Conservation (phyloP, 2,888 invertebrate genomes). For the Julus scanicus region DNA sequence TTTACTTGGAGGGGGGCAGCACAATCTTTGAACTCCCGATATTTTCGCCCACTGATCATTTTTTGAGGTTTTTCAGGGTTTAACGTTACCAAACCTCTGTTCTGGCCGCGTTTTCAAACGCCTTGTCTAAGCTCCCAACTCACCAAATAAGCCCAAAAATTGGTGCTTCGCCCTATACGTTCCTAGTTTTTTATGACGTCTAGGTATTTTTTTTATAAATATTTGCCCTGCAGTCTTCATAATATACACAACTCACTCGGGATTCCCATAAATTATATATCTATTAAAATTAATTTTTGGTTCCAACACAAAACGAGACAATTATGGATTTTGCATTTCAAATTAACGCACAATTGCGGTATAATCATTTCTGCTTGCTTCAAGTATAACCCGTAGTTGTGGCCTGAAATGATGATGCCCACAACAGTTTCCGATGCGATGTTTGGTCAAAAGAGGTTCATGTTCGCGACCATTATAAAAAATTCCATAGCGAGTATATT, state of each 20-base stretch:
- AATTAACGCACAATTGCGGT: no score
- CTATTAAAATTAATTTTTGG: no score
- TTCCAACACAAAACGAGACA: no score
- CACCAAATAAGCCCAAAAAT: slow-evolving; percentile 7
- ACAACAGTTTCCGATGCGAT: no score
- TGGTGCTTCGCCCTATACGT: not conserved
- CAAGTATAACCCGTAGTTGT: no score
- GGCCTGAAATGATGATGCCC: no score
- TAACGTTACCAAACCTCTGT: not conserved
- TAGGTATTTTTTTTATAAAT: not conserved
- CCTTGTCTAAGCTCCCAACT: not conserved
- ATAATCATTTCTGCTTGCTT: no score
- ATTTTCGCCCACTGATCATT: slow-evolving; percentile 33
- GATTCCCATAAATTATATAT: not conserved
- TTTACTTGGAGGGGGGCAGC: not conserved
- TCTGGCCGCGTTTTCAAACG: slow-evolving; percentile 12
- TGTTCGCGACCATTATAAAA: not conserved
- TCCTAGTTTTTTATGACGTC: slow-evolving; percentile 6
- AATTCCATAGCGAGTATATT: no score
- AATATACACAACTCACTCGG: no score
- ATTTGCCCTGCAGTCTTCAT: not conserved
- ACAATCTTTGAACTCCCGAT: not conserved
- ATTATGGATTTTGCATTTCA: no score
- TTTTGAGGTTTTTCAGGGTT: slow-evolving; percentile 7
- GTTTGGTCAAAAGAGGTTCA: not conserved